A percentile compares a stretch with the other conserved stretches of the same genome.
phyloP scores from a whole-genome alignment of 1,140 invertebrate species.

The Temnothorax curvispinosus region DNA sequence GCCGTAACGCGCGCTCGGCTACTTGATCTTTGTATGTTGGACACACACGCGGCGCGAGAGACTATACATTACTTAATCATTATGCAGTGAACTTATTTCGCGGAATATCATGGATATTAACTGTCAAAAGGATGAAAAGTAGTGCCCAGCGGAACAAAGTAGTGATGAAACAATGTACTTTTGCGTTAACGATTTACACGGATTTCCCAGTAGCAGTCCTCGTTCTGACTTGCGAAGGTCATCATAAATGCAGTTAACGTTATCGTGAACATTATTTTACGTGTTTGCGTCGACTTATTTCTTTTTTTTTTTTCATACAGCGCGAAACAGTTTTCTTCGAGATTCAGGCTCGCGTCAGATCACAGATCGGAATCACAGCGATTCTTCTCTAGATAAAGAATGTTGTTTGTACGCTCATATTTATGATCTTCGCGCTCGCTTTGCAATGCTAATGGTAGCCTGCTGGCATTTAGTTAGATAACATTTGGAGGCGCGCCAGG shows the following conservation, averaged over 20 bases:
- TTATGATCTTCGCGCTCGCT: conserved; percentile 22
- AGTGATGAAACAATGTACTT: not conserved
- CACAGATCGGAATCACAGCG: not conserved
- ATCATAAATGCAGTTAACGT: not conserved
- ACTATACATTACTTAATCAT: conserved; percentile 2
- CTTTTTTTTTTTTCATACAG: not conserved
- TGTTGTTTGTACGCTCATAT: conserved; percentile 4
- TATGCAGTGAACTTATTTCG: not conserved
- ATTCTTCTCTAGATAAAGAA: not conserved
- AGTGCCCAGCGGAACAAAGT: not conserved
- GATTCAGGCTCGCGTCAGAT: not conserved
- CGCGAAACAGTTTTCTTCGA: not conserved
- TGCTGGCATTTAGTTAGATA: conserved; percentile 36
- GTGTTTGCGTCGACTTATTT: not conserved
- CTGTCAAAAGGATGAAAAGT: not conserved
- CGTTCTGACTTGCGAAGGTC: not conserved
- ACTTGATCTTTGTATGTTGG: not conserved
- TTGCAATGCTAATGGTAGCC: conserved; percentile 51
- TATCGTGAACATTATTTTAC: not conserved
- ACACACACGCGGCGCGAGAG: not conserved
- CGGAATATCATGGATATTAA: not conserved
- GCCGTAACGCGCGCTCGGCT: not conserved
- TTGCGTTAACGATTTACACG: not conserved
- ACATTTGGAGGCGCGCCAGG: conserved; percentile 25
- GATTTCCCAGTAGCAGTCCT: not conserved